phyloP scores from a whole-genome alignment of 2,113 vertebrate genomes.

The Gasterosteus aculeatus region DNA sequence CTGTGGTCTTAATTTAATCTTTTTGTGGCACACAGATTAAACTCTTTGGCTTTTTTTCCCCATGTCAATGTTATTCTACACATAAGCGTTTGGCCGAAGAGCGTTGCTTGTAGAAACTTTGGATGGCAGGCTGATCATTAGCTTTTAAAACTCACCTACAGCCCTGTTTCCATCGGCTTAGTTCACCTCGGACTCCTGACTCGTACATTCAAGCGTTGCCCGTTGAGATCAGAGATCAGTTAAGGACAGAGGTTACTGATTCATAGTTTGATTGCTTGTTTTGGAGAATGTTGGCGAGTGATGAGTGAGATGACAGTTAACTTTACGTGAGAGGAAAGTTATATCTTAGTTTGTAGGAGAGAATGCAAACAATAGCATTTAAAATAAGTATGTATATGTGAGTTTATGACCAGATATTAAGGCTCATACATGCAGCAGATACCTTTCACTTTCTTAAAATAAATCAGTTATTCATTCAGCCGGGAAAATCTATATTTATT shows the following conservation, averaged over 20 bases:
- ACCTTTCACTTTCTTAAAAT: background rate
- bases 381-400: background rate
- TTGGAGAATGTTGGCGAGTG: background rate
- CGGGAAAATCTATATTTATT: background rate
- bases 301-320: background rate
- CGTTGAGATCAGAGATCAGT: background rate
- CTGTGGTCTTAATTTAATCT: background rate
- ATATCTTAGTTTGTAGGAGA: background rate
- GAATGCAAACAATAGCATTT: background rate
- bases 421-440: background rate
- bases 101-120: background rate
- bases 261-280: background rate
- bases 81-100: background rate
- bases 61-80: background rate
- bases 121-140: slow-evolving; percentile 38
- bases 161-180: slow-evolving; percentile 9
- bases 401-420: background rate
- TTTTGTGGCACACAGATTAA: background rate
- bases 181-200: background rate
- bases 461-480: background rate
- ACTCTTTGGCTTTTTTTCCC: background rate
- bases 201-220: background rate
- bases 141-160: slow-evolving; percentile 6
- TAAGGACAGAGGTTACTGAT: background rate
- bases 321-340: background rate